These are phyloP conservation scores for Strix occidentalis DNA, from an alignment of 2,797 vertebrate genomes.

Conservation along the genomic window DNA sequence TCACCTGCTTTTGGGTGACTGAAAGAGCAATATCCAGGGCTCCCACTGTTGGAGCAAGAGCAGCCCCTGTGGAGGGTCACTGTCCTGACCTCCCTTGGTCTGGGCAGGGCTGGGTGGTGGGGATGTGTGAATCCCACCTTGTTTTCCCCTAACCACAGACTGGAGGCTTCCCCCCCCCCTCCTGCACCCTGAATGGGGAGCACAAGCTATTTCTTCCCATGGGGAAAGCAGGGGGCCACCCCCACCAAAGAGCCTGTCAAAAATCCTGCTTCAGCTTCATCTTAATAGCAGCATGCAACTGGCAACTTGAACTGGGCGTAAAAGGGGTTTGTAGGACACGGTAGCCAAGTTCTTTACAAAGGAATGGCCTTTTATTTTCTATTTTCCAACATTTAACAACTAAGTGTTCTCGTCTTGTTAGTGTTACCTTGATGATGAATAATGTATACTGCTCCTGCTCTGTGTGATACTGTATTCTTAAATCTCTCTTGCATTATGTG, in stretches of 20 bases:
- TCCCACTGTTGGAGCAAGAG: neutral
- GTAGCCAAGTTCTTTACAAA: neutral
- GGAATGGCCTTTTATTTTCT: neutral
- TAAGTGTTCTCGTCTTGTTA: slow-evolving; percentile 6
- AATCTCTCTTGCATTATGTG: neutral
- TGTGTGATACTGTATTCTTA: neutral
- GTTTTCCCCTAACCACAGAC: neutral
- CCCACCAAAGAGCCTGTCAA: neutral
- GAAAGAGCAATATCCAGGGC: neutral
- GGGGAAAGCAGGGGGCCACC: fast-evolving
- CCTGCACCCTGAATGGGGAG: neutral
- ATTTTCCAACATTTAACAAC: neutral
- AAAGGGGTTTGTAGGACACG: neutral
- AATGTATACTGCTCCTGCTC: slow-evolving; percentile 1
- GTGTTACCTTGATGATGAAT: slow-evolving; percentile 30
- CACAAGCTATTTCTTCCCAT: neutral
- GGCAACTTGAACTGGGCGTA: neutral
- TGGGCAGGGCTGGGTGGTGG: neutral
- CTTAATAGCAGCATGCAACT: neutral
- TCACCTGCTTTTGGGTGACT: fast-evolving
- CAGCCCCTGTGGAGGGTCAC: neutral
- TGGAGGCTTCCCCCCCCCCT: neutral
- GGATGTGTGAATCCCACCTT: neutral
- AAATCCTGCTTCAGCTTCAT: neutral
- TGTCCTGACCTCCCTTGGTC: neutral